Percentiles rank a stretch among this genome's conserved stretches.
Evolutionary conservation across 2,888 invertebrate genomes (phyloP).

Genomic region (Drosophila rellima): DNA sequence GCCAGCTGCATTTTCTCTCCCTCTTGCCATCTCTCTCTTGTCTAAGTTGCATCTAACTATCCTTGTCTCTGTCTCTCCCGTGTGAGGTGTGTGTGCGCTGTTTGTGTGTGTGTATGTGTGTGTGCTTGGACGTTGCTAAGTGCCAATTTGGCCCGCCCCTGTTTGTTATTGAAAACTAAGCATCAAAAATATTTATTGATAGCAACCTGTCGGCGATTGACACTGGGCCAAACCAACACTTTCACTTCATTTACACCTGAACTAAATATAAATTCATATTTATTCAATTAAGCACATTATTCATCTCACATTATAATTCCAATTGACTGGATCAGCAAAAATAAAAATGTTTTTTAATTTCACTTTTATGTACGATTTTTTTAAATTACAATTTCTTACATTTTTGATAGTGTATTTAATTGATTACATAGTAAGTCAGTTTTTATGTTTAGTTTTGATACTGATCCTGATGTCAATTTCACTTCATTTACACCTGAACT

Average conservation of each 20-base stretch:
- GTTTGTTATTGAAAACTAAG: conserved; percentile 80
- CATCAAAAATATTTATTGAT: conserved; percentile 73
- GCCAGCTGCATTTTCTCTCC: conserved; percentile 9
- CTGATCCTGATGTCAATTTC: too few species aligned
- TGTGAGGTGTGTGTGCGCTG: too few species aligned
- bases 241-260: conserved; percentile 45
- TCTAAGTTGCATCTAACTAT: neutral
- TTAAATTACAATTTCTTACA: too few species aligned
- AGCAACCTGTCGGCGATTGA: conserved; percentile 61
- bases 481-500: conserved; percentile 45
- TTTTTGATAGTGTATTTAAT: too few species aligned
- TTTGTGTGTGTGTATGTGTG: neutral
- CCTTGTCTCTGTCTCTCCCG: neutral
- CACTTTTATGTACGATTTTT: too few species aligned
- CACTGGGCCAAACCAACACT: conserved; percentile 9
- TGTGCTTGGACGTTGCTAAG: conserved; percentile 59
- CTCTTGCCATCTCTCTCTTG: neutral
- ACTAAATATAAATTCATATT: neutral
- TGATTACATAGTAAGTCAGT: too few species aligned
- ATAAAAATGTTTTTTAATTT: too few species aligned
- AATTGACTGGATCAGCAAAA: too few species aligned
- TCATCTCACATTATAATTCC: too few species aligned
- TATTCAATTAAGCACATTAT: neutral
- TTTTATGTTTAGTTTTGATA: too few species aligned
- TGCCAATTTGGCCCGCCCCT: conserved; percentile 31